Evolutionary conservation across 2,888 invertebrate species (phyloP), one percentile per base, ranked within the genome.

Genomic region (Myathropa florea): DNA sequence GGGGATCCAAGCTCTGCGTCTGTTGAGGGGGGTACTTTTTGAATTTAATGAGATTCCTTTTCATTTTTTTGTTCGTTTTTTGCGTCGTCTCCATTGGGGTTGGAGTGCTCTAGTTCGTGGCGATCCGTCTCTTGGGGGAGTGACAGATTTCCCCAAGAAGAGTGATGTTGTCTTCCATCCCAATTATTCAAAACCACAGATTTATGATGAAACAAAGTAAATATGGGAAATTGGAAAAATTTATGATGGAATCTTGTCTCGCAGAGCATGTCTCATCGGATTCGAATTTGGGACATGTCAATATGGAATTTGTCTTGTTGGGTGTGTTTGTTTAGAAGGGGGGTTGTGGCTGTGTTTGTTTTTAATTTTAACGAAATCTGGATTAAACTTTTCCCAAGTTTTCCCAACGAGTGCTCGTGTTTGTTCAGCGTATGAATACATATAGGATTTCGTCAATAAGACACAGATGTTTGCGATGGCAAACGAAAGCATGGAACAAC

Each of bases 111-210:
- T 12, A 67, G 14, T 61, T 14, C 23, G 26, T 46, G 46, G 28
- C 63, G 26, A 65, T 53, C 63, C 7, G 23, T 14, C 26, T 28
- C 76, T 64, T 28, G 55, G 60, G 64, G 53, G 60, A 39, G 28
- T 84, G 80, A 84, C 76, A 39, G 76, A 84, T 81, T 71, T 46
- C 67, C 71, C 63, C 24, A 57, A 53, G 2, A n/a, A 30, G 82
- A 85, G 60, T 63, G 72, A 82, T 85, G 77, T 70, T 53, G 81
- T 76, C 61, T 65, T 64, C 28, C n/a, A 76, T 67, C 68, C 85
- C 82, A 85, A 85, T 85, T 85, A 85, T 82, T 85, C 82, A 82
- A 85, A 85, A 59, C 85, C 85, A 68, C 85, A 82, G 85, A 85
- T 77, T 82, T 85, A 85, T 72, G 82, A 70, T 21, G 61, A 64